A percentile compares a stretch with the other conserved stretches of the same genome.
Evolutionary conservation across 2,113 vertebrate genomes (phyloP).

Genomic region (Cryptoleucopteryx plumbea): DNA sequence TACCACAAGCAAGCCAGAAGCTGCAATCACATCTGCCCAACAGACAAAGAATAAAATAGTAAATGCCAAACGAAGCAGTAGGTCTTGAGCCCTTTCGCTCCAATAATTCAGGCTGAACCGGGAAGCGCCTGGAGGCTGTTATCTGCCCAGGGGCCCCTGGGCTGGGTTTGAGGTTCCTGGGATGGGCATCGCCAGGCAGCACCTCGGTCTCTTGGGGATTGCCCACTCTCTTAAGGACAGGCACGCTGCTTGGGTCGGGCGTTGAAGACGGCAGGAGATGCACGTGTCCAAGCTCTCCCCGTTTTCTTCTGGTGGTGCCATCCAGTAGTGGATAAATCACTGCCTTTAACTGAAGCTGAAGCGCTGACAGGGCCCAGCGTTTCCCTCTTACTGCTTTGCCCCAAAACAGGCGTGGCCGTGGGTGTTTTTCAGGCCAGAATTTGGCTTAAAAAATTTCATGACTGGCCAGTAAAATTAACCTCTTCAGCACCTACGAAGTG

Average conservation of each 20-base stretch:
- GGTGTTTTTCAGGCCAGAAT: background rate
- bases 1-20: background rate
- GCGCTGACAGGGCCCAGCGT: background rate
- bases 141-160: background rate
- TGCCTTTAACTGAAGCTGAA: background rate
- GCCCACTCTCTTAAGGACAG: background rate
- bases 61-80: background rate
- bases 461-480: background rate
- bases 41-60: background rate
- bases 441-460: background rate
- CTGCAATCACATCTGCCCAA: background rate
- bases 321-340: background rate
- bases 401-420: background rate
- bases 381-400: background rate
- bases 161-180: background rate
- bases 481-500: background rate
- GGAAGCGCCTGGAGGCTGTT: background rate
- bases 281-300: accelerated
- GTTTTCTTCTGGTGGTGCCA: background rate
- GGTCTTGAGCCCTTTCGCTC: background rate
- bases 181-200: background rate
- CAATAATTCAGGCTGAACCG: background rate
- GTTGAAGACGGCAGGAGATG: background rate
- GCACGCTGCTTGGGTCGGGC: background rate
- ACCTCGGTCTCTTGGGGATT: background rate